These are phyloP conservation scores for Maniola hyperantus DNA, from an alignment of 2,888 invertebrate species.

Conservation along the genomic window DNA sequence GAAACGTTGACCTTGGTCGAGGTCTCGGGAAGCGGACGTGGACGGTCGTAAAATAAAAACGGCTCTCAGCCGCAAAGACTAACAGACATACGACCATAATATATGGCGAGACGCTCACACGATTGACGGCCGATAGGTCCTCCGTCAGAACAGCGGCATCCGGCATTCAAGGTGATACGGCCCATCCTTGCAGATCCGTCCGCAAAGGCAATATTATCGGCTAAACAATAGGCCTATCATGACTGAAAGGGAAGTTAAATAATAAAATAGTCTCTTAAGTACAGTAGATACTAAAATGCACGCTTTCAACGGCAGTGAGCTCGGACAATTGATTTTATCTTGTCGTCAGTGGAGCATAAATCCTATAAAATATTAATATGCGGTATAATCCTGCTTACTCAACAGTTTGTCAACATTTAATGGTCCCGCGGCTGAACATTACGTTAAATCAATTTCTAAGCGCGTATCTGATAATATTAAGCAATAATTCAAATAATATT, in stretches of 20 bases:
- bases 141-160: constrained; percentile 71
- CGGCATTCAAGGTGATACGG: constrained; percentile 79
- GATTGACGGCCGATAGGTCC: constrained; percentile 79
- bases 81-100: constrained; percentile 69
- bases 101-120: constrained; percentile 72
- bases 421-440: constrained; percentile 4
- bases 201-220: constrained; percentile 47
- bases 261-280: constrained; percentile 25
- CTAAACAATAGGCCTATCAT: constrained; percentile 44
- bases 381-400: constrained; percentile 19
- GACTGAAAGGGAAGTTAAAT: constrained; percentile 35
- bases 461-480: constrained; percentile 24
- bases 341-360: constrained; percentile 5
- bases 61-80: constrained; percentile 67
- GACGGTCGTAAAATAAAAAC: constrained; percentile 77
- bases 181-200: constrained; percentile 76
- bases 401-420: constrained; percentile 23
- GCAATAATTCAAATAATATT: constrained; percentile 20
- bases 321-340: constrained; percentile 20
- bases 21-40: constrained; percentile 72
- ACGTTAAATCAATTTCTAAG: constrained; percentile 33
- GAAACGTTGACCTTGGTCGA: constrained; percentile 69
- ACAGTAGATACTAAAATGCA: constrained; percentile 4
- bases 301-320: constrained; percentile 5
- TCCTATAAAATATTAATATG: constrained; percentile 15